These are phyloP conservation scores for Brachionus calyciflorus DNA, from an alignment of 1,140 invertebrate species.

Conservation along the genomic window DNA sequence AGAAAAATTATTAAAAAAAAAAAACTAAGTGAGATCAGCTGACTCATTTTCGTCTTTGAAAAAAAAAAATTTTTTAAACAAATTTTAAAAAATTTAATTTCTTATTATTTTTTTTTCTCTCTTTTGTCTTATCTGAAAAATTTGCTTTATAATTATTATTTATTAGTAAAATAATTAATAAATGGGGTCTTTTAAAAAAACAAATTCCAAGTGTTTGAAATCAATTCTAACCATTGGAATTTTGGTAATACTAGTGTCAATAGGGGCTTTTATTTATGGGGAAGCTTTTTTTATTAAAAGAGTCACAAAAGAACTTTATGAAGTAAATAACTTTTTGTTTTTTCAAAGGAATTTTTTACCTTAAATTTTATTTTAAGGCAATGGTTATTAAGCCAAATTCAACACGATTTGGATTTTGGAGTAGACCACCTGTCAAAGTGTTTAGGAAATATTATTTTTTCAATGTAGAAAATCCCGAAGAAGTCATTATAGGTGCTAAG, in stretches of 20 bases:
- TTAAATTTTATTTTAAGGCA: neutral
- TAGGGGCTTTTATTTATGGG: neutral
- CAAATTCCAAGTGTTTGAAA: too few relatives aligned
- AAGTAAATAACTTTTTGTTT: neutral
- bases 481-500: neutral
- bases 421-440: neutral
- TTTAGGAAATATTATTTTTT: conserved; percentile 12
- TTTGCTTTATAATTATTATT: neutral
- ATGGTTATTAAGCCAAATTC: conserved; percentile 1
- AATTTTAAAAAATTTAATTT: neutral
- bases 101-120: neutral
- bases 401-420: neutral
- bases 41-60: neutral
- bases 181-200: too few relatives aligned
- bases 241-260: neutral
- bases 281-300: neutral
- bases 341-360: too few relatives aligned
- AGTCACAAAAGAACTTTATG: neutral
- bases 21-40: neutral
- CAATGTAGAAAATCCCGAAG: conserved; percentile 4
- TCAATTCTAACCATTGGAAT: neutral
- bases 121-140: too few relatives aligned
- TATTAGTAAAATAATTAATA: neutral
- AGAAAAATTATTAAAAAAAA: too few relatives aligned
- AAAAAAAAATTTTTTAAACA: neutral